Evolutionary conservation across 2,888 invertebrate species (phyloP), one percentile per base, ranked within the genome.

Genomic region (Ornithoptera priamus): DNA sequence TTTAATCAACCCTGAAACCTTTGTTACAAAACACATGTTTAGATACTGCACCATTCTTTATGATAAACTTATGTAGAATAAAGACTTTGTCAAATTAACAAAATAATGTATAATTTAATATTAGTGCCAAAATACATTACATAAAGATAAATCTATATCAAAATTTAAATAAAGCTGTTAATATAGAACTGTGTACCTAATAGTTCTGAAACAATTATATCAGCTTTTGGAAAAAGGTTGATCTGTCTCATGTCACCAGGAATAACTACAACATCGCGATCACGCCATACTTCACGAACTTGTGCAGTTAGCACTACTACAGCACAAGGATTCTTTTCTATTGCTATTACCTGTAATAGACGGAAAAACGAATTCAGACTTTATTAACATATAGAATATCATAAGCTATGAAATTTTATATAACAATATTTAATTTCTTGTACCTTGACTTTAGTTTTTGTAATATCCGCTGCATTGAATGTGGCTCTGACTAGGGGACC

Each of bases 241-340:
- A 97, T 95, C 50, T 95, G 94, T 72, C 98, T 93, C 98, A 98
- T 98, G 85, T 98, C 98, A 70, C 95, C 95, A 3, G 96, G 95
- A 59, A 97, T 94, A 3, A 98, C 95, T 3, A 94, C 95, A 0
- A 98, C 97, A 69, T 91, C 88, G 77, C 94, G 93, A 67, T 95
- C 94, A 20, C 94, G 93, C 97, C 97, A 98, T 71, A 96, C 93
- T 78, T 96, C 96, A 62, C 95, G 93, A 65, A 96, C 95, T 79
- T 96, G 94, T 17, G 96, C 95, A 59, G 94, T 94, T 30, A 97
- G 88, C 75, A 98, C 97, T 63, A 97, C 95, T 57, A 99, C 95
- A 50, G 99, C 99, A 89, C 97, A 98, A 0, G 98, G 97, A 93
- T 99, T 99, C 86, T 99, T 99, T 87, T 99, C 99, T 7, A 99